Percentiles rank a stretch among this genome's conserved stretches.
phyloP scores from a whole-genome alignment of 2,797 vertebrate genomes.

The Hoplostethus mediterraneus region DNA sequence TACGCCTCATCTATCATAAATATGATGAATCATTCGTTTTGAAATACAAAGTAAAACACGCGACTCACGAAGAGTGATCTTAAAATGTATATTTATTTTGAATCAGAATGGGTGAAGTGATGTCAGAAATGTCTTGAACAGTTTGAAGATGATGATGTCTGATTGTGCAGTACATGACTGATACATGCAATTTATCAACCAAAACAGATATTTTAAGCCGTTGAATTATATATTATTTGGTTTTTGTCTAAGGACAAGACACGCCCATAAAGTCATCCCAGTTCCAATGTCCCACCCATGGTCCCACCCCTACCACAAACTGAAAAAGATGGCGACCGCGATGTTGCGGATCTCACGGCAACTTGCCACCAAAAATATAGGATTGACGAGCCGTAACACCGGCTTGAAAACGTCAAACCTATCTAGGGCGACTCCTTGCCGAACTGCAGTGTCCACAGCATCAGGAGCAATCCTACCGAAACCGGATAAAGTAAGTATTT shows the following conservation, averaged over 20 bases:
- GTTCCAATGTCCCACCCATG: neutral
- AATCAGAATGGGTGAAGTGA: too few species aligned
- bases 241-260: neutral
- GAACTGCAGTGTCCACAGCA: slow-evolving; percentile 84
- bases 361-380: slow-evolving; percentile 48
- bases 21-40: too few species aligned
- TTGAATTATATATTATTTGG: too few species aligned
- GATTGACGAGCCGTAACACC: slow-evolving; percentile 46
- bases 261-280: slow-evolving; percentile 21
- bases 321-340: slow-evolving; percentile 82
- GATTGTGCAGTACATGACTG: too few species aligned
- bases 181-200: too few species aligned
- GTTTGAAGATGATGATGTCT: too few species aligned
- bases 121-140: too few species aligned
- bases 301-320: slow-evolving; percentile 14
- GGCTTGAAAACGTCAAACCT: slow-evolving; percentile 61
- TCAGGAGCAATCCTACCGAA: slow-evolving; percentile 92
- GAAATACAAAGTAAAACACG: too few species aligned
- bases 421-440: slow-evolving; percentile 63
- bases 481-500: slow-evolving; percentile 91
- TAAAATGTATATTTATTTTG: too few species aligned
- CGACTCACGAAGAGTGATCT: too few species aligned
- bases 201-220: too few species aligned
- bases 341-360: slow-evolving; percentile 68
- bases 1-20: too few species aligned